A percentile compares a stretch with the other conserved stretches of the same genome.
These are phyloP conservation scores for Enteromius argenteus DNA, from an alignment of 2,797 vertebrate genomes.

Conservation along the genomic window DNA sequence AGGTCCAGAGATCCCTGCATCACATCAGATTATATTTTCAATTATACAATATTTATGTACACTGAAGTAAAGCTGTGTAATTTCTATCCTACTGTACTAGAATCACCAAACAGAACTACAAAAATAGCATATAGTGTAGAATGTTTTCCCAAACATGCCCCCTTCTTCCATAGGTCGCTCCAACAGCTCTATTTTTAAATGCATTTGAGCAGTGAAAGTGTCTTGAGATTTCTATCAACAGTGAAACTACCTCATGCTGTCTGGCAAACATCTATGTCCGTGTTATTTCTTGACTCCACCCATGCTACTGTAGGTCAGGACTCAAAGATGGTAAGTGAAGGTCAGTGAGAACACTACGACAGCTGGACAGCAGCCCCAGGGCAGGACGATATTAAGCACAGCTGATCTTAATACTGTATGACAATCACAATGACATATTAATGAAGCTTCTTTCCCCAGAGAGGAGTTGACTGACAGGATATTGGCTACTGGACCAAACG, in stretches of 20 bases:
- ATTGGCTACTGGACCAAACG: constrained; percentile 20
- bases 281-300: neutral
- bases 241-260: neutral
- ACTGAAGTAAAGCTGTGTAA: neutral
- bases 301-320: constrained; percentile 17
- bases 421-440: constrained; percentile 63
- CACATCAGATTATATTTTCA: neutral
- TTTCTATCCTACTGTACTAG: neutral
- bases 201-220: neutral
- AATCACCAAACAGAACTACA: neutral
- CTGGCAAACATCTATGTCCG: neutral
- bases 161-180: neutral
- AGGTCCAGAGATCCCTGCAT: neutral
- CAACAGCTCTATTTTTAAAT: neutral
- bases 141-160: neutral
- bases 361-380: constrained; percentile 52
- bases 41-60: neutral
- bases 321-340: constrained; percentile 40
- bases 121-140: neutral
- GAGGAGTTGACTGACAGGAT: constrained; percentile 45
- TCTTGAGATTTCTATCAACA: neutral
- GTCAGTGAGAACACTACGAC: constrained; percentile 41
- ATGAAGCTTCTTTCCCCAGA: constrained; percentile 54
- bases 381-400: constrained; percentile 58
- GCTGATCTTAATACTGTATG: constrained; percentile 61